Percentiles rank a stretch among this genome's conserved stretches.
Evolutionary conservation across 2,888 invertebrate genomes (phyloP).

Genomic region (Ephialtes manifestator): DNA sequence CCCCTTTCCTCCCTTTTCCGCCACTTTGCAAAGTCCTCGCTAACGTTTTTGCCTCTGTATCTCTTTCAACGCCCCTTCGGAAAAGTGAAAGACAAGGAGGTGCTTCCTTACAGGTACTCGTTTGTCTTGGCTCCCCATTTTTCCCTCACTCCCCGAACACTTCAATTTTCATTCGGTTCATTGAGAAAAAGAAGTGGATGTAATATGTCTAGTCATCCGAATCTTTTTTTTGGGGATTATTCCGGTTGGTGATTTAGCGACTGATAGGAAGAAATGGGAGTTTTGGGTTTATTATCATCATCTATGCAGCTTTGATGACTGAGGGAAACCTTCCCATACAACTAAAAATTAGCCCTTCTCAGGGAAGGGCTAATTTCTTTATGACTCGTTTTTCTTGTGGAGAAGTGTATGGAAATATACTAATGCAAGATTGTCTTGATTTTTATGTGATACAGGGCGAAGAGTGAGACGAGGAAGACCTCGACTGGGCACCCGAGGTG

Average conservation of each 20-base stretch:
- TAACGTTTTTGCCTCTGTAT: not conserved
- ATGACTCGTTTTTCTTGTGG: not conserved
- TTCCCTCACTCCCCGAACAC: not conserved
- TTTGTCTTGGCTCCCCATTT: not conserved
- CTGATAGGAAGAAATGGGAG: not conserved
- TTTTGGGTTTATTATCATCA: not conserved
- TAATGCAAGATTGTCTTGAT: not conserved
- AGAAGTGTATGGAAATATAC: not conserved
- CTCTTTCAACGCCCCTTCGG: conserved; percentile 4
- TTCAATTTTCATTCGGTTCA: conserved; percentile 38
- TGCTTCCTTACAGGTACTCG: conserved; percentile 10
- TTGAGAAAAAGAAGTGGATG: not conserved
- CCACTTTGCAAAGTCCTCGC: not conserved
- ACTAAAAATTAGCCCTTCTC: not conserved
- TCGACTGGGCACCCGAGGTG: conserved; percentile 82
- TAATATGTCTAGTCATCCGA: not conserved
- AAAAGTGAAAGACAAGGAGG: conserved; percentile 18
- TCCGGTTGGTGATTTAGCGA: not conserved
- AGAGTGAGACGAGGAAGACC: conserved; percentile 84
- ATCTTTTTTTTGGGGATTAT: not conserved
- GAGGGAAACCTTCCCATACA: too few species aligned
- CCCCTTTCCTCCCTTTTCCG: not conserved
- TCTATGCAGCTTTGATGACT: not conserved
- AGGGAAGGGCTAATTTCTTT: not conserved
- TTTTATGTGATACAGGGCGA: conserved; percentile 74